Conservation (phyloP, 2,113 vertebrate species). For the Corythaixoides concolor region DNA sequence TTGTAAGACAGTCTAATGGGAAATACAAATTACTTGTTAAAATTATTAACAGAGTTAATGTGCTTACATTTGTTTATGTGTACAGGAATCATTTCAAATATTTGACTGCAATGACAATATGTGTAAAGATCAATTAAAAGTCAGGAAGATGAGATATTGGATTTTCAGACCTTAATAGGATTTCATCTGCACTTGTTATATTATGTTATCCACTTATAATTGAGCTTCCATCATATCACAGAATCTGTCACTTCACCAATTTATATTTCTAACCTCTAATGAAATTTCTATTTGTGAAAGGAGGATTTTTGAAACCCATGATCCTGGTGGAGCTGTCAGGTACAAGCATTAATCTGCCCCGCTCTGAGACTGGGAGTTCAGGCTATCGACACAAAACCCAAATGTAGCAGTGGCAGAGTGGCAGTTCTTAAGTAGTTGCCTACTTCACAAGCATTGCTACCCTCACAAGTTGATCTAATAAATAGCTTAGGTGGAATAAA, state of each 20-base stretch:
- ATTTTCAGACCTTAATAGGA: slow-evolving; percentile 82
- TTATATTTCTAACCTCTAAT: slow-evolving; percentile 77
- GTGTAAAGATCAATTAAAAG: slow-evolving; percentile 87
- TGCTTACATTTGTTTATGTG: slow-evolving; percentile 83
- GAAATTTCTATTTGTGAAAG: slow-evolving; percentile 73
- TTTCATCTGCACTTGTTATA: slow-evolving; percentile 81
- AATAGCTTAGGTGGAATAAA: background rate
- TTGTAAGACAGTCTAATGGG: slow-evolving; percentile 77
- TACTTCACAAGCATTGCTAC: background rate
- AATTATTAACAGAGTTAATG: slow-evolving; percentile 84
- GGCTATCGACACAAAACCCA: background rate
- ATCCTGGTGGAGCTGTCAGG: slow-evolving; percentile 23
- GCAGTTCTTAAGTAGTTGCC: background rate
- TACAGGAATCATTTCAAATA: slow-evolving; percentile 78
- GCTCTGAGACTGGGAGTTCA: background rate
- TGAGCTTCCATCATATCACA: slow-evolving; percentile 78
- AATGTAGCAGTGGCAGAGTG: slow-evolving; percentile 6
- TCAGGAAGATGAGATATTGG: slow-evolving; percentile 84
- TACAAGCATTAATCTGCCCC: background rate
- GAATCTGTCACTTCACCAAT: slow-evolving; percentile 78
- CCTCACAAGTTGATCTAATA: background rate
- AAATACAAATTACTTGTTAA: slow-evolving; percentile 82
- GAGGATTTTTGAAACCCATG: slow-evolving; percentile 66
- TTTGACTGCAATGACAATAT: slow-evolving; percentile 81
- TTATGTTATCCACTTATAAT: slow-evolving; percentile 83